A percentile compares a stretch with the other conserved stretches of the same genome.
Conservation (phyloP, 2,888 invertebrate genomes). For the Lycia hirtaria region DNA sequence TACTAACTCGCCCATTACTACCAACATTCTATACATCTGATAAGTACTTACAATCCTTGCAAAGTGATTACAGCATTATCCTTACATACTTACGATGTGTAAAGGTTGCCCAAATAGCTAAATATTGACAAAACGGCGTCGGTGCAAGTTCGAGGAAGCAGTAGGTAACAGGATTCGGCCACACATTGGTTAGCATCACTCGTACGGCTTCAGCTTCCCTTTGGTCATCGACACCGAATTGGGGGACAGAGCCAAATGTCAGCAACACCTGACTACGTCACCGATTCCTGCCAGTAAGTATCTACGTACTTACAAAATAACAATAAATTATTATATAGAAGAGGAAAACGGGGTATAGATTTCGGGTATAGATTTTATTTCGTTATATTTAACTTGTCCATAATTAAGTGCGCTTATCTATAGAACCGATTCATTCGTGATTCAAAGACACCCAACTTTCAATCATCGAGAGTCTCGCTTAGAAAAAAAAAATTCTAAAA, state of each 20-base stretch:
- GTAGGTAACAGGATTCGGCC: conserved; percentile 79
- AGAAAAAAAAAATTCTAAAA: too few relatives aligned
- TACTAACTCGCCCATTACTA: neutral
- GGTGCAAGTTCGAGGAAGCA: conserved; percentile 50
- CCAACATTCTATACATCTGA: too few relatives aligned
- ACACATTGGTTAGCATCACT: conserved; percentile 57
- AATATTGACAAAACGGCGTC: conserved; percentile 40
- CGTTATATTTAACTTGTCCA: too few relatives aligned
- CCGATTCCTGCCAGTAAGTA: neutral
- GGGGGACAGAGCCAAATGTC: conserved; percentile 60
- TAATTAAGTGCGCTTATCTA: too few relatives aligned
- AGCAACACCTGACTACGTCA: conserved; percentile 43
- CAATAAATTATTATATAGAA: too few relatives aligned
- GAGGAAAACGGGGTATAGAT: too few relatives aligned
- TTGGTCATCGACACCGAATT: conserved; percentile 77
- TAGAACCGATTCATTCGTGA: too few relatives aligned
- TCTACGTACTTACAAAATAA: too few relatives aligned
- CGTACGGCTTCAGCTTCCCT: conserved; percentile 80
- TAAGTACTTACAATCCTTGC: too few relatives aligned
- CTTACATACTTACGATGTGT: neutral
- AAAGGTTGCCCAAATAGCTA: conserved; percentile 33
- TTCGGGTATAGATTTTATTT: too few relatives aligned
- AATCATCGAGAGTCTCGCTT: too few relatives aligned
- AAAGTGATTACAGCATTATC: neutral
- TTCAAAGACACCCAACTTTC: too few relatives aligned